Base-by-base conservation (phyloP, 2,888 invertebrate species). In the Cephus pulcher region DNA sequence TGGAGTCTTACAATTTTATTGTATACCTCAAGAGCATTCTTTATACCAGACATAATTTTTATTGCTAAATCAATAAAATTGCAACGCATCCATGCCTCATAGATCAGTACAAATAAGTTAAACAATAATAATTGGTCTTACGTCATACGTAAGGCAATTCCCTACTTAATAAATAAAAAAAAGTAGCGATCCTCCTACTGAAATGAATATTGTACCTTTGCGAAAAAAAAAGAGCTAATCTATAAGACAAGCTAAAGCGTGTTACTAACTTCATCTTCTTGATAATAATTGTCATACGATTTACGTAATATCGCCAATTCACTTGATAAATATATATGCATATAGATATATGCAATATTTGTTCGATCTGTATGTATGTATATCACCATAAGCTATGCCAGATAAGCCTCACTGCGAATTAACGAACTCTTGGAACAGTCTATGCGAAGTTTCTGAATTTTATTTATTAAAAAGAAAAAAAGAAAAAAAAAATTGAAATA, bases 51-150 rank as follows among this genome's bases (percentile, higher is more conserved):
- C 35, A 35, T 32, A 37, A 75, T 32, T 69, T 74, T 23, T n/a
- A 73, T 34, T 78, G 12, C n/a, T n/a, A 12, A 34, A 12, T 78
- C 76, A 11, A 75, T 75, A 80, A 79, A 81, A 37, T 74, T 82
- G 83, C 79, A 80, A 79, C 82, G 84, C 86, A 82, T 81, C 81
- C 84, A 75, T 81, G 85, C 84, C 82, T 68, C 75, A 82, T 86
- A 87, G 85, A 86, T 82, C 85, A 87, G 86, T 87, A 87, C 86
- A 87, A 87, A 87, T 86, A 85, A 85, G 83, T 82, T 82, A 83
- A 84, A 86, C 83, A 82, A 81, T 81, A 82, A 84, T 82, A 80
- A 73, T 74, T 79, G 69, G 77, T 80, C 82, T 83, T 84, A 75
- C 78, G 78, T 71, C 34, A 34, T 68, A 34, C 69, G 76, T 79